Base-by-base conservation (phyloP, 2,797 vertebrate species). In the Neomorphus geoffroyi region DNA sequence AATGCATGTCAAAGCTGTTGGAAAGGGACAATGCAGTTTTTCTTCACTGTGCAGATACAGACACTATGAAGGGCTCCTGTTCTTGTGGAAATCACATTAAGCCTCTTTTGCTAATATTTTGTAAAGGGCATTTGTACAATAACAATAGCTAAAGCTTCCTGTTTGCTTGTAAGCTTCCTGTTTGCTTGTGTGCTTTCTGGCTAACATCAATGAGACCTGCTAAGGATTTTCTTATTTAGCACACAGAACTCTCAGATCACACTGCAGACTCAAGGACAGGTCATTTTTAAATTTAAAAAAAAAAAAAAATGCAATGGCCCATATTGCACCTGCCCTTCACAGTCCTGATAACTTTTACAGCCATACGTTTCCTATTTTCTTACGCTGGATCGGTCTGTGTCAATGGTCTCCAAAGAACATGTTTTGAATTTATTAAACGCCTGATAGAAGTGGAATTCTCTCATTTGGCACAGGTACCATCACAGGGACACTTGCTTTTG, bases 101-200 rank as follows among this genome's bases (percentile, higher is more conserved):
- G 88, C 80, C 53, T 57, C 80, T 96, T 74, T 93, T 93, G 84
- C 86, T 97, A 88, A 70, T 92, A 95, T 98, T 97, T 96, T 96
- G 83, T 96, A 97, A 97, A 97, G 89, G 95, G 94, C 94, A 97
- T 94, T 96, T 93, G 88, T 82, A 89, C 87, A 96, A 94, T 86
- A 98, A 97, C 96, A 95, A 97, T 92, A 96, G 91, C 95, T 94
- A 94, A 90, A 69, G 91, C 93, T 96, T 97, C 96, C 96, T 97
- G 97, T 66, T 96, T 96, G 96, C 96, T 95, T 97, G 95, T 73
- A 93, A 46, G 74, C 90, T 96, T 97, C 96, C 96, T 95, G 96
- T 94, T n/a, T n/a, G n/a, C n/a, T n/a, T n/a, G n/a, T n/a, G n/a
- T n/a, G n/a, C n/a, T n/a, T n/a, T n/a, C n/a, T n/a, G n/a, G 45